Evolutionary conservation across 1,140 invertebrate species (phyloP), one percentile per base, ranked within the genome.

Genomic region (Globodera rostochiensis): DNA sequence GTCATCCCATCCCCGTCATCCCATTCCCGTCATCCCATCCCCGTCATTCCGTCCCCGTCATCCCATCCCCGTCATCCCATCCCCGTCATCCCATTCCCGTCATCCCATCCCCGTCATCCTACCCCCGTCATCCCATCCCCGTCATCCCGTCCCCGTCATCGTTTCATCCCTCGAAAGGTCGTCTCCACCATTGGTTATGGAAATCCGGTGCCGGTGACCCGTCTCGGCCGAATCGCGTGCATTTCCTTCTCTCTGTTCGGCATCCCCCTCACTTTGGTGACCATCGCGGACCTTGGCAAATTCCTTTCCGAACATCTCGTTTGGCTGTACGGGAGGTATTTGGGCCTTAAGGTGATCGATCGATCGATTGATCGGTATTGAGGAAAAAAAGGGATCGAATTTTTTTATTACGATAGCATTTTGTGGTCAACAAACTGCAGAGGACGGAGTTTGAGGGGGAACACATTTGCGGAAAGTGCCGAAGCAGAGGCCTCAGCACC

Each of bases 231-330:
- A 70, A 82, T 89, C 66, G 81, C 84, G 49, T 89, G 88, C 73
- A 87, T 89, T 67, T 64, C 87, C 3, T 89, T 89, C 81, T 86
- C 89, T 8, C 78, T 89, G 64, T 88, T 90, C 69, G 88, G 88
- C 47, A 90, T 89, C 47, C 88, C 88, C 13, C 79, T 89, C 21
- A 89, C 88, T 13, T 74, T 89, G n/a, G 89, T 89, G 11, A 89
- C 88, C 19, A 89, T 89, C 73, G 88, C 88, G 8, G 89, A 89
- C 84, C 82, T 89, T 78, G 88, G 88, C 57, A 89, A 89, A 81
- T 89, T 89, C 82, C 83, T 89, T 45, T 83, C 80, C 19, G 88
- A 89, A 80, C 85, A 89, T 80, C 84, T 89, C 15, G 82, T 89
- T 19, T 90, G 89, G 88, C 57, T 89, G 74, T 89, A 89, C 77